phyloP scores from a whole-genome alignment of 2,113 vertebrate species.

The Procavia capensis region DNA sequence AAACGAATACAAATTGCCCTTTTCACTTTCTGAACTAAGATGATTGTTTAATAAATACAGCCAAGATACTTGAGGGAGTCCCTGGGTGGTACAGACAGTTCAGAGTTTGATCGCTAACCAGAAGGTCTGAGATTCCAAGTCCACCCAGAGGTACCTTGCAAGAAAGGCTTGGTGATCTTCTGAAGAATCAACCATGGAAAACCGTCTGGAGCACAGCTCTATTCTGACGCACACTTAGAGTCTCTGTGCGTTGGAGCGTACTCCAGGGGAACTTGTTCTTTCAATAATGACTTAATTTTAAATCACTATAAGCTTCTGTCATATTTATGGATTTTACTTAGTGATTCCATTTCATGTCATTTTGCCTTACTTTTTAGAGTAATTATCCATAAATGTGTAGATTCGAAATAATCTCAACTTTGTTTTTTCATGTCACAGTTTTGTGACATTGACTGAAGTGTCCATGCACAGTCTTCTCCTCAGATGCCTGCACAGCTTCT shows the following conservation, averaged over 20 bases:
- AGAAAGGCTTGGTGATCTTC: no score
- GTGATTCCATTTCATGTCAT: constrained; percentile 74
- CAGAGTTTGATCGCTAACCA: no score
- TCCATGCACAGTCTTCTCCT: constrained; percentile 65
- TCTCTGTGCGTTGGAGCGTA: no score
- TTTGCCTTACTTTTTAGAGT: constrained; percentile 72
- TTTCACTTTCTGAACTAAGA: constrained; percentile 76
- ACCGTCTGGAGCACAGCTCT: no score
- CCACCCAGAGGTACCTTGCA: no score
- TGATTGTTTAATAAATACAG: constrained; percentile 80
- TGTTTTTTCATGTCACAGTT: constrained; percentile 1
- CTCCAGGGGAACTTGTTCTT: not conserved
- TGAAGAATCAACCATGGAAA: no score
- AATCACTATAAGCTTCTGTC: constrained; percentile 75
- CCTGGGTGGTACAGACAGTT: no score
- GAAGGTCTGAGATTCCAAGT: no score
- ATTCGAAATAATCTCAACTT: constrained; percentile 56
- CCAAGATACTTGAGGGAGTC: constrained; percentile 18
- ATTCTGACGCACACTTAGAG: no score
- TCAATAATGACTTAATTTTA: constrained; percentile 75
- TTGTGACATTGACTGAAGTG: constrained; percentile 46
- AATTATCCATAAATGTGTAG: constrained; percentile 29
- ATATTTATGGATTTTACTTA: constrained; percentile 75
- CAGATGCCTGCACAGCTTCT: constrained; percentile 59
- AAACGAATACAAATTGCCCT: not conserved